phyloP scores from a whole-genome alignment of 2,113 vertebrate species.

The Astatotilapia flaviijosephi region DNA sequence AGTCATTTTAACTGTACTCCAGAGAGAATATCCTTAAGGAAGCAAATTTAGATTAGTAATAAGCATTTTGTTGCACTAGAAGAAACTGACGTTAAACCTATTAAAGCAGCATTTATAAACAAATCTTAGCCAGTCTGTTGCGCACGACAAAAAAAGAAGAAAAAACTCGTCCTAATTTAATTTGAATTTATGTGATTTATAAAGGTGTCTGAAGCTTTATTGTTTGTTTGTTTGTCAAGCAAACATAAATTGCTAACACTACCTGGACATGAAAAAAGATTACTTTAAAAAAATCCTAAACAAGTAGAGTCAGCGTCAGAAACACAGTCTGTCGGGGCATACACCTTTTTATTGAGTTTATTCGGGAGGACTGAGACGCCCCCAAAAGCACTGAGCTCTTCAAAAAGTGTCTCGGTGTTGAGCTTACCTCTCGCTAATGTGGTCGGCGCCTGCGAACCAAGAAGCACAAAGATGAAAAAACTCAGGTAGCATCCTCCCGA shows the following conservation, averaged over 20 bases:
- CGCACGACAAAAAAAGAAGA: background rate
- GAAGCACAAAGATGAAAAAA: slow-evolving; percentile 53
- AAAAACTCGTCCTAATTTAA: background rate
- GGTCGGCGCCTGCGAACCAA: slow-evolving; percentile 26
- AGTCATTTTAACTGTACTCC: background rate
- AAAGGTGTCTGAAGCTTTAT: background rate
- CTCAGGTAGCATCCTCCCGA: slow-evolving; percentile 53
- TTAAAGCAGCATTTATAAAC: background rate
- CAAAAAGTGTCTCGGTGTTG: background rate
- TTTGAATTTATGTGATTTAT: background rate
- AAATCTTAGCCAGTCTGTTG: background rate
- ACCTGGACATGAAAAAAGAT: background rate
- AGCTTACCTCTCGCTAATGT: slow-evolving; percentile 60
- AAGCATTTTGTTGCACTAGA: background rate
- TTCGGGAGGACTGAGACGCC: background rate
- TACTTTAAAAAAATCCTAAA: background rate
- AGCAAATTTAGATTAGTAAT: background rate
- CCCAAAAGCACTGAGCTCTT: background rate
- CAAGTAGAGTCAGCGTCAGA: background rate
- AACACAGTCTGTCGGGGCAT: background rate
- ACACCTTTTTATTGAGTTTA: background rate
- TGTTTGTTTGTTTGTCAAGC: background rate
- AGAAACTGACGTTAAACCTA: background rate
- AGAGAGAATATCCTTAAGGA: background rate
- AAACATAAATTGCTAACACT: background rate